These are phyloP conservation scores for Hippoglossus stenolepis DNA, from an alignment of 2,113 vertebrate genomes.

Conservation along the genomic window DNA sequence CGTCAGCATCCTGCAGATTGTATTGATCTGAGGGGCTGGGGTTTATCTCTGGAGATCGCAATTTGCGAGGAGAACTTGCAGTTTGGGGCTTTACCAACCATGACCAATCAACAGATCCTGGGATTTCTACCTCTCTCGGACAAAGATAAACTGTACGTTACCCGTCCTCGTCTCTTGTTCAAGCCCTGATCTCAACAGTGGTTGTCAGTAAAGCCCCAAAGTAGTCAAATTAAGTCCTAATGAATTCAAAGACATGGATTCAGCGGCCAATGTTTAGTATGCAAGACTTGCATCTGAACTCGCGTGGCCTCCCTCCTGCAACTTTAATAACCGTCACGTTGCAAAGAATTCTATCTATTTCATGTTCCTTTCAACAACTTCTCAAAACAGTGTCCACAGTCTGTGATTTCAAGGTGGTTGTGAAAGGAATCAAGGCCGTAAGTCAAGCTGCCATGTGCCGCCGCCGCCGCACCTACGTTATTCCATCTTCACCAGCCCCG, in stretches of 20 bases:
- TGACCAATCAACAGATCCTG: slow-evolving; percentile 58
- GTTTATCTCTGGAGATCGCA: slow-evolving; percentile 67
- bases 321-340: slow-evolving; percentile 3
- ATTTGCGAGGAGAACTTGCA: slow-evolving; percentile 56
- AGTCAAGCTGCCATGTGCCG: slow-evolving; percentile 53
- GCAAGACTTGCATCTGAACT: slow-evolving; percentile 7
- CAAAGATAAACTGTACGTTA: slow-evolving; percentile 15
- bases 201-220: background rate
- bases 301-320: slow-evolving; percentile 8
- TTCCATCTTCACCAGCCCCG: slow-evolving; percentile 56
- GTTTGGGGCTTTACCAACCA: slow-evolving; percentile 55
- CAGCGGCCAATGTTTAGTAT: slow-evolving; percentile 7
- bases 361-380: slow-evolving; percentile 46
- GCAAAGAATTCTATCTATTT: slow-evolving; percentile 20
- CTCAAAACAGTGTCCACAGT: slow-evolving; percentile 29
- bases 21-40: slow-evolving; percentile 56
- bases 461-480: slow-evolving; percentile 48
- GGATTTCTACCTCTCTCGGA: slow-evolving; percentile 25
- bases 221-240: background rate
- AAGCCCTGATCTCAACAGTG: background rate
- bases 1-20: slow-evolving; percentile 60
- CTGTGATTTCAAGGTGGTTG: slow-evolving; percentile 48
- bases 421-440: slow-evolving; percentile 50
- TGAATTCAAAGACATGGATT: slow-evolving; percentile 13
- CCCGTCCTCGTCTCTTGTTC: slow-evolving; percentile 1